Conservation (phyloP, 2,797 vertebrate genomes). For the Argentina silus region DNA sequence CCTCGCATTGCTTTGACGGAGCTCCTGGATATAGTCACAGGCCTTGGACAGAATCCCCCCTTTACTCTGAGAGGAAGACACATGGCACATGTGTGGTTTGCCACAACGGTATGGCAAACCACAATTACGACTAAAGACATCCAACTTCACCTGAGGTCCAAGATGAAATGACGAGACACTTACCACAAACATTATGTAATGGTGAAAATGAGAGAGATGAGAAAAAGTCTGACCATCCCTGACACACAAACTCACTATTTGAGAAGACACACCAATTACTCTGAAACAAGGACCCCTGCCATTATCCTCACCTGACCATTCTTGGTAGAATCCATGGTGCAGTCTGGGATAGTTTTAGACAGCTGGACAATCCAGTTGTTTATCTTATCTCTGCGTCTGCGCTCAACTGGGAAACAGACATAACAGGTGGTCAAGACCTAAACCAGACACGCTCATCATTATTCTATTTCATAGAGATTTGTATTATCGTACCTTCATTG, state of each 20-base stretch:
- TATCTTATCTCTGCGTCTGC: conserved; percentile 91
- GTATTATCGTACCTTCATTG: conserved; percentile 60
- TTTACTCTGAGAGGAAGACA: conserved; percentile 82
- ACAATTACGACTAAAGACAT: too few species aligned
- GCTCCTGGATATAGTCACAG: conserved; percentile 95
- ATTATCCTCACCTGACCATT: conserved; percentile 85
- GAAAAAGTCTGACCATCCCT: too few species aligned
- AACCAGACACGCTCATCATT: background rate
- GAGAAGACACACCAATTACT: background rate
- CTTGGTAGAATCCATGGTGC: conserved; percentile 90
- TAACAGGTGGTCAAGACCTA: background rate
- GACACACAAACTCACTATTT: background rate
- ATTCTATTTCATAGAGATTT: background rate
- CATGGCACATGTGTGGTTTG: too few species aligned
- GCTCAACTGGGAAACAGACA: conserved; percentile 81
- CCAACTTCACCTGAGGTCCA: too few species aligned
- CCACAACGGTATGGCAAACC: too few species aligned
- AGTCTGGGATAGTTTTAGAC: conserved; percentile 93
- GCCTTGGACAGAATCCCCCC: conserved; percentile 95
- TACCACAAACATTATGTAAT: too few species aligned
- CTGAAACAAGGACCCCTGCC: background rate
- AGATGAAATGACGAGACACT: too few species aligned
- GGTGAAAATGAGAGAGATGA: too few species aligned
- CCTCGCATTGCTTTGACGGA: conserved; percentile 88
- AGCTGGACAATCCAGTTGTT: conserved; percentile 97